Base-by-base conservation (phyloP, 1,140 invertebrate species). In the Cyphomyrmex costatus region DNA sequence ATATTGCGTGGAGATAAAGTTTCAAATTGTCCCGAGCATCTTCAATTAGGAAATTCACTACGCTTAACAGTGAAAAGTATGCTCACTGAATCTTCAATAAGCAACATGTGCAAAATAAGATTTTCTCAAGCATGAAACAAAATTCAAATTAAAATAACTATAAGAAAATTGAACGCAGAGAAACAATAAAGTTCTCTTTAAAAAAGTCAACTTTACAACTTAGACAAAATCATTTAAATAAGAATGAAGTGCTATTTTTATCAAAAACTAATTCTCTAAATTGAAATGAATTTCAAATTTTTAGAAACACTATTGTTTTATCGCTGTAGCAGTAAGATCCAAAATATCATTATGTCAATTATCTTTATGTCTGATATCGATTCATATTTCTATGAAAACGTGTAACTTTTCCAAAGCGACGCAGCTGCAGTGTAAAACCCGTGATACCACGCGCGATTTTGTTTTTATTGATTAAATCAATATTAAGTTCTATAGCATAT, bases 351-450 rank as follows among this genome's bases (percentile, higher is more conserved):
- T 27, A 8, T 60, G 33, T 8, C 53, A 33, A 61, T 73, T 74
- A 61, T 74, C 56, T 74, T 60, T 73, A 21, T 58, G 79, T 61
- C 61, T 42, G 53, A 74, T 83, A 83, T 83, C 68, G 53, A 83
- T 1, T 36, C 24, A 24, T 36, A 74, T 60, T 82, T 61, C 68
- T 74, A 33, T 60, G 46, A 83, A 83, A 83, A 60, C 30, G 8
- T 21, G 21, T 53, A 16, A 68, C 36, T 60, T 74, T 61, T 16
- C 3, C 49, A n/a, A 30, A 14, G 78, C n/a, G 30, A 70, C 60
- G 6, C 27, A 27, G 21, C 10, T 21, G 4, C 24, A 33, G 19
- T 58, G 33, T 46, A 73, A 73, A 71, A 83, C 21, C 30, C 79
- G 53, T n/a, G 63, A 51, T 79, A 36, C 12, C 24, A 19, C 6